Base-by-base conservation (phyloP, 2,113 vertebrate species). In the Dasyprocta punctata region DNA sequence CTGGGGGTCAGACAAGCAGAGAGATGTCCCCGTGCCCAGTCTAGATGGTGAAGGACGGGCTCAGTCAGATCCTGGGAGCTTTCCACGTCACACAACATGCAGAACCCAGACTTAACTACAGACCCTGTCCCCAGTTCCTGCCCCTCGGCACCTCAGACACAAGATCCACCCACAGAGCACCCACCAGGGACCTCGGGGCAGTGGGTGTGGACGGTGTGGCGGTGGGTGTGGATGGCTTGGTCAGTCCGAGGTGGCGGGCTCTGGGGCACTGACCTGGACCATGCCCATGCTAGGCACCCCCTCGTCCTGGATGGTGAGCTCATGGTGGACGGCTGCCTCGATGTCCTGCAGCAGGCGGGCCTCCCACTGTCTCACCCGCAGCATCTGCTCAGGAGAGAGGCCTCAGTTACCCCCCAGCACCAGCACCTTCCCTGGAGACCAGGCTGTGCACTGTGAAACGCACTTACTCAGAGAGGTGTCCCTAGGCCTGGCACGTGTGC, bases 281-380 rank as follows among this genome's bases (percentile, higher is more conserved):
- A n/a, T 36, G 38, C 11, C 30, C 2, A 20, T 16, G 7, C 69
- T 10, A 0, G 10, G 52, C 0, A 0, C 3, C 28, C 52, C 86
- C 0, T 93, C 54, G 0, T 2, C 60, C 19, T 97, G 6, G 7
- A 98, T 14, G 30, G 96, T 96, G 69, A 98, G 96, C 14, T 98
- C 94, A 0, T 97, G 96, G 20, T 85, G 77, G 0, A 86, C 89
- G 1, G 98, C 97, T 14, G 95, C 97, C 77, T 98, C 96, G 0
- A 97, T 97, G 78, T 80, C 83, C 82, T 22, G 88, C 6, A 98
- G 97, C 83, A 77, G 73, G 3, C 19, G 73, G 30, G 26, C 33
- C 41, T 98, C 98, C 97, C 98, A 98, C 44, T 89, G 88, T 44
- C 52, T 63, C 58, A 97, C 69, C 0, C 47, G 89, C n/a, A 91